Evolutionary conservation across 2,797 vertebrate genomes (phyloP).

Genomic region (Notolepis coatsorum): DNA sequence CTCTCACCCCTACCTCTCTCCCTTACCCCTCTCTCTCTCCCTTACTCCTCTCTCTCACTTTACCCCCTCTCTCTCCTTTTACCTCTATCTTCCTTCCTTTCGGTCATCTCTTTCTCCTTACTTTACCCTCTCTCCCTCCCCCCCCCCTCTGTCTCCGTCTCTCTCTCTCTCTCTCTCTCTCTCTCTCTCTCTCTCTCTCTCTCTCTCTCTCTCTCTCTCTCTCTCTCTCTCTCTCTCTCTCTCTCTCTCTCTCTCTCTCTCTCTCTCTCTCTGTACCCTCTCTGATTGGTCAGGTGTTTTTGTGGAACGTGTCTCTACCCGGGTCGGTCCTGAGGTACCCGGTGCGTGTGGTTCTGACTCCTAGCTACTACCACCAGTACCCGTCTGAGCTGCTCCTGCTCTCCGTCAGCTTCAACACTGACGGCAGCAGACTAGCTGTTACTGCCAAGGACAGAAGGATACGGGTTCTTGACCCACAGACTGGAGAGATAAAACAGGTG

Average conservation of each 20-base stretch:
- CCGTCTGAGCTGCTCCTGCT: slow-evolving; percentile 85
- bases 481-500: slow-evolving; percentile 86
- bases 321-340: slow-evolving; percentile 82
- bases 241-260: too few relatives aligned
- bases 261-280: not conserved
- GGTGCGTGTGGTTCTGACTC: slow-evolving; percentile 80
- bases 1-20: not conserved
- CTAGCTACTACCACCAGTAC: slow-evolving; percentile 49
- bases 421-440: slow-evolving; percentile 90
- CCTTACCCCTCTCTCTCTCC: not conserved
- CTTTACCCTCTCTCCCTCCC: not conserved
- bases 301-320: slow-evolving; percentile 90
- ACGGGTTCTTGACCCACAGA: slow-evolving; percentile 87
- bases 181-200: not conserved
- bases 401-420: slow-evolving; percentile 91
- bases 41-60: not conserved
- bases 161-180: not conserved
- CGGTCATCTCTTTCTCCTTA: not conserved
- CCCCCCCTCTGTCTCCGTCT: too few relatives aligned
- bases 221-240: not conserved
- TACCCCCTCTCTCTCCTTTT: too few relatives aligned
- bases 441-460: slow-evolving; percentile 90
- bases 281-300: slow-evolving; percentile 84
- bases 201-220: too few relatives aligned
- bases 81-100: too few relatives aligned